Base-by-base conservation (phyloP, 2,113 vertebrate species). In the Ochotona curzoniae region DNA sequence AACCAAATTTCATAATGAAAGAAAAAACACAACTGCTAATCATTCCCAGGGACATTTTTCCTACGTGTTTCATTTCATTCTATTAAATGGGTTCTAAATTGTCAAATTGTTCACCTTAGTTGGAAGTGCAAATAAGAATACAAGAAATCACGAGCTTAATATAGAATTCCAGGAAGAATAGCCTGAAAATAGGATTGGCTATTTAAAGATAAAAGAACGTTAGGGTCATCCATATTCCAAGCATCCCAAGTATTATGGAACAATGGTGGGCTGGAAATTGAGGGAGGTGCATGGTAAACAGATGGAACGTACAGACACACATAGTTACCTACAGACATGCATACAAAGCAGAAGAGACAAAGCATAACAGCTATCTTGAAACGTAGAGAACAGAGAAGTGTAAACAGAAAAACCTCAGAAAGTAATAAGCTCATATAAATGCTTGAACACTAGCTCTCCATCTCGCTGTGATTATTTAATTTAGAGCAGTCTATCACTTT, bases 361-460 rank as follows among this genome's bases (percentile, higher is more conserved):
- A 90, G 51, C 7, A 44, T 44, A 44, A 44, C 6, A 15, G 60
- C n/a, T 95, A 83, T 67, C 83, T 54, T 64, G 60, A 96, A 96
- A 93, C 17, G 44, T 7, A 74, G 21, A 79, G 71, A 32, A 95
- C 5, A 87, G 30, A 35, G 78, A 95, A 87, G 32, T 81, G 8
- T 67, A 93, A 94, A 93, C 38, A 91, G 21, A 94, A 73, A 70
- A 57, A 54, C 26, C 28, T 49, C 89, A 57, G 57, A 87, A 61
- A n/a, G 47, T 88, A 97, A 97, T 86, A 92, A 97, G 80, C 80
- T 96, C 47, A 67, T 94, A 71, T 25, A 76, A 89, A 94, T 94
- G 83, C 83, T 76, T 95, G 54, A 90, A 86, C 90, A 92, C 51
- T 93, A 93, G 20, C 51, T 54, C 17, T 91, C 81, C 15, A 30